A percentile compares a stretch with the other conserved stretches of the same genome.
Conservation (phyloP, 2,888 invertebrate genomes). For the Drosophila cracens region DNA sequence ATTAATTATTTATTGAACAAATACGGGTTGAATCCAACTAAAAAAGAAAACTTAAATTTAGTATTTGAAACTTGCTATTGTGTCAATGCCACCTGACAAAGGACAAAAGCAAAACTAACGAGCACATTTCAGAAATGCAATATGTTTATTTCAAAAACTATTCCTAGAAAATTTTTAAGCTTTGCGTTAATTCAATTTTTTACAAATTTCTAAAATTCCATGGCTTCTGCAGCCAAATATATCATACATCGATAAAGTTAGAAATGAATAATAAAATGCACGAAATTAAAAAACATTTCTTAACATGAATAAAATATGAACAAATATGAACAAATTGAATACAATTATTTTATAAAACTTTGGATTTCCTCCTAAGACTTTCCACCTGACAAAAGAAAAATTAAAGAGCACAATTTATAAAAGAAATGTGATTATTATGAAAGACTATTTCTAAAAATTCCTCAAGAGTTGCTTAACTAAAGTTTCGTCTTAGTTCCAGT, state of each 20-base stretch:
- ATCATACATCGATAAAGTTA: not conserved
- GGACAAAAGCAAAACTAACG: fast-evolving
- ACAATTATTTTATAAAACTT: not conserved
- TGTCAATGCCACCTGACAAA: not conserved
- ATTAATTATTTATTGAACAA: not conserved
- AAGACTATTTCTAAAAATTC: not conserved
- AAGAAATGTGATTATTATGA: not conserved
- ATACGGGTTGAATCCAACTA: not conserved
- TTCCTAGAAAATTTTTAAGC: not conserved
- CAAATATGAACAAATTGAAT: no score
- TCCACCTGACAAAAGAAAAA: not conserved
- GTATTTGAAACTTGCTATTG: not conserved
- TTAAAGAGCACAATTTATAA: not conserved
- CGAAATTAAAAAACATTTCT: not conserved
- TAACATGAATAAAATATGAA: not conserved
- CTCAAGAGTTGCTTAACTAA: not conserved
- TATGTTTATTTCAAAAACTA: not conserved
- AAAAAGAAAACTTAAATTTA: not conserved
- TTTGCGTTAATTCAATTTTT: not conserved
- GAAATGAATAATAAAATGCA: not conserved
- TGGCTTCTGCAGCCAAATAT: not conserved
- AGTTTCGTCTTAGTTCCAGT: not conserved
- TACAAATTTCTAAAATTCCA: not conserved
- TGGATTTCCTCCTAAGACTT: not conserved
- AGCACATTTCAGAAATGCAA: not conserved